Base-by-base conservation (phyloP, 2,888 invertebrate species). In the Adelphocoris suturalis region DNA sequence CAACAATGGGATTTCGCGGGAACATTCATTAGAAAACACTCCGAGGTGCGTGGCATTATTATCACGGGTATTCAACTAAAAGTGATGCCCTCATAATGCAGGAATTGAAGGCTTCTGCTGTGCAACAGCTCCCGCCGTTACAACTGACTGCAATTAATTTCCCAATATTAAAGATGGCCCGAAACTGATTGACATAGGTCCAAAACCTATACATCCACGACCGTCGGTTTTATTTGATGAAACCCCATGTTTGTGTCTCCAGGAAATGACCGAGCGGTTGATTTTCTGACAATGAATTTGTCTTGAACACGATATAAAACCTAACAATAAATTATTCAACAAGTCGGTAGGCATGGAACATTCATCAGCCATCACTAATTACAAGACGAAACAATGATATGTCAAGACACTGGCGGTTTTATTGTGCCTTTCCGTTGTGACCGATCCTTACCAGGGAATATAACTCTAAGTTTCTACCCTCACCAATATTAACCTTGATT, bases 21-120 rank as follows among this genome's bases (percentile, higher is more conserved):
- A 9, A 23, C 23, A 52, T 52, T 82, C 52, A 82, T 82, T 52
- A 82, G 78, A 46, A 46, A 78, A 78, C 78, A 46, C 47, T 47
- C n/a, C 46, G 68, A 68, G 68, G 68, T 19, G 78, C 78, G 19
- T 78, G 46, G n/a, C 16, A 28, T 46, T 46, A 47, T 78, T 46
- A 78, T 78, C 78, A 46, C 14, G 46, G 23, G 28, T 46, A 37
- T 78, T 78, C 37, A 78, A n/a, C 78, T 47, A 46, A 46, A 78
- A 46, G 78, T 78, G 46, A 78, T 46, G 78, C 11, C n/a, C 47
- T 78, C 46, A 78, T 78, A 68, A 68, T 68, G 19, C 12, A 11
- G 23, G 68, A 5, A 23, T n/a, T n/a, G n/a, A 57, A n/a, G 16
- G n/a, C 0, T 7, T 19, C 68, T 23, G 19, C 12, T 68, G 27